Conservation (phyloP, 2,113 vertebrate species). For the Variabilichromis moorii region DNA sequence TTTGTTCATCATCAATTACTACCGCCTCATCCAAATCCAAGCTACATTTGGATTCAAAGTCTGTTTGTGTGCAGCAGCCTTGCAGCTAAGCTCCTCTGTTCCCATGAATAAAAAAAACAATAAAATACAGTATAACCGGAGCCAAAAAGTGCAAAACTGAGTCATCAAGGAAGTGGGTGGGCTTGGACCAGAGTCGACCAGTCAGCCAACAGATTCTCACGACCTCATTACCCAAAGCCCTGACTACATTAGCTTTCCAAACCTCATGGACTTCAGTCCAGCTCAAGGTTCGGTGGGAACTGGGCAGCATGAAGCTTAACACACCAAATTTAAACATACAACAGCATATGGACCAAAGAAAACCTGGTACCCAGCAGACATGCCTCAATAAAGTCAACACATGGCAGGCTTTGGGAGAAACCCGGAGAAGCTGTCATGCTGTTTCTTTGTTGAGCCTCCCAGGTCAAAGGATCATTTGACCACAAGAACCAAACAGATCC, state of each 20-base stretch:
- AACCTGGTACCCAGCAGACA: not conserved
- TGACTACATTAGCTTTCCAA: not conserved
- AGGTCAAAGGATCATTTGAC: not conserved
- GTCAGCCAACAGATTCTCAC: not conserved
- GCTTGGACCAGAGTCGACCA: not conserved
- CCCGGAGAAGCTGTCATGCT: not conserved
- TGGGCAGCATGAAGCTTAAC: not conserved
- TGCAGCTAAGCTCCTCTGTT: not conserved
- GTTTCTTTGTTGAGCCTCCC: not conserved
- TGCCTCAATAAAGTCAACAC: not conserved
- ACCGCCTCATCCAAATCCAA: not conserved
- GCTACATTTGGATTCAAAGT: not conserved
- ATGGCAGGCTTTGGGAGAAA: not conserved
- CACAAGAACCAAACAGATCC: not conserved
- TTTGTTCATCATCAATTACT: not conserved
- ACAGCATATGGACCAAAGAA: not conserved
- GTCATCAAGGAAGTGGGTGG: not conserved
- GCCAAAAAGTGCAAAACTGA: not conserved
- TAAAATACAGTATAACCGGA: not conserved
- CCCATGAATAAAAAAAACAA: not conserved
- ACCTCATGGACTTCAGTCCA: not conserved
- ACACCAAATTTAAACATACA: not conserved
- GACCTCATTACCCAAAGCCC: not conserved
- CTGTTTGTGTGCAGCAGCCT: not conserved
- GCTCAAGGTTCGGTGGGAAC: not conserved